Conservation (phyloP, 2,888 invertebrate species). For the Amorpha juglandis region DNA sequence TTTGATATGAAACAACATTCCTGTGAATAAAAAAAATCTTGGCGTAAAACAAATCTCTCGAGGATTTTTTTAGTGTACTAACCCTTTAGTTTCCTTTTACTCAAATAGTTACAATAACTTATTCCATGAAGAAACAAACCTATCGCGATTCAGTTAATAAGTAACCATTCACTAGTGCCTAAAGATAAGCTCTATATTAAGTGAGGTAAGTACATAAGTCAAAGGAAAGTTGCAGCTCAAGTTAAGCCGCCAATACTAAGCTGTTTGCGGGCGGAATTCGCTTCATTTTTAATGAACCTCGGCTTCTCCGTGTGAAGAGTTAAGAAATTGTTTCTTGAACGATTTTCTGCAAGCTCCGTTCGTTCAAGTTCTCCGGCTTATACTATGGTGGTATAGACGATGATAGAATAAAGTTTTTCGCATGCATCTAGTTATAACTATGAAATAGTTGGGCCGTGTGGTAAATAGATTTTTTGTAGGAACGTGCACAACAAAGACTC, state of each 20-base stretch:
- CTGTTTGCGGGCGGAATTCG: conserved; percentile 40
- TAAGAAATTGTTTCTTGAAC: conserved; percentile 48
- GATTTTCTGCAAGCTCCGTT: conserved; percentile 34
- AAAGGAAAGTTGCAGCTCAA: conserved; percentile 50
- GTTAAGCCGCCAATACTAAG: conserved; percentile 49
- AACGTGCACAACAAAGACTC: too few relatives aligned
- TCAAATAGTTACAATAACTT: not conserved
- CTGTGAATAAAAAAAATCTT: too few relatives aligned
- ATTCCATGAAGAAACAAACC: conserved; percentile 7
- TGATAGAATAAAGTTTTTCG: conserved; percentile 15
- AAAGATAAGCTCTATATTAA: conserved; percentile 39
- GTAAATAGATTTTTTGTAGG: not conserved
- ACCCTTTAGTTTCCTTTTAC: too few relatives aligned
- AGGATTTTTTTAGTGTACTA: too few relatives aligned
- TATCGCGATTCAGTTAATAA: conserved; percentile 31
- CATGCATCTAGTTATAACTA: not conserved
- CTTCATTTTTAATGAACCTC: conserved; percentile 59
- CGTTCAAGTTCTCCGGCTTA: conserved; percentile 10
- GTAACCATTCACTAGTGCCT: conserved; percentile 31
- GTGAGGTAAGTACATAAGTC: conserved; percentile 53
- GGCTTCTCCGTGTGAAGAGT: conserved; percentile 35
- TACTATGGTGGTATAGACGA: not conserved
- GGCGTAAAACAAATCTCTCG: too few relatives aligned
- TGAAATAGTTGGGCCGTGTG: not conserved
- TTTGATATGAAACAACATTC: too few relatives aligned